Percentiles rank a stretch among this genome's conserved stretches.
Conservation (phyloP, 2,888 invertebrate genomes). For the Masnerella sp. region DNA sequence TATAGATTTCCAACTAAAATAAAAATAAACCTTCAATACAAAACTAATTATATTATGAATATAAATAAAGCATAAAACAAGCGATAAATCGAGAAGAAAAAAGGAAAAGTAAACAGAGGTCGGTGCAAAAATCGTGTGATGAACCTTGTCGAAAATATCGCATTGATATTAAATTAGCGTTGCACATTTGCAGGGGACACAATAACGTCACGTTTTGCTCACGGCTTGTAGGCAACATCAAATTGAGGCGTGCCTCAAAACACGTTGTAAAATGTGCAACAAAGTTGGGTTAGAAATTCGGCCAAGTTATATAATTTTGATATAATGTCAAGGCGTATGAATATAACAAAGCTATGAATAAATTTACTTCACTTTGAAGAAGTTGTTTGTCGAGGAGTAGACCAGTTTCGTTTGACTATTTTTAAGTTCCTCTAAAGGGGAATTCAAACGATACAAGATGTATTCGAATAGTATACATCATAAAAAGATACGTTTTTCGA, state of each 20-base stretch:
- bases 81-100: too few relatives aligned
- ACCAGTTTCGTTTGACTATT: slow-evolving; percentile 61
- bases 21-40: too few relatives aligned
- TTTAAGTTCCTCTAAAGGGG: slow-evolving; percentile 58
- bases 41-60: too few relatives aligned
- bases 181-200: slow-evolving; percentile 43
- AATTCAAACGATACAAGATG: slow-evolving; percentile 55
- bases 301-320: slow-evolving; percentile 59
- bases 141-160: slow-evolving; percentile 27
- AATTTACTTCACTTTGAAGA: slow-evolving; percentile 56
- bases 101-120: not conserved
- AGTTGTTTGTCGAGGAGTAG: slow-evolving; percentile 59
- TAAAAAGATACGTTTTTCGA: slow-evolving; percentile 52
- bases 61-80: too few relatives aligned
- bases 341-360: slow-evolving; percentile 61
- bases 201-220: slow-evolving; percentile 34
- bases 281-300: slow-evolving; percentile 52
- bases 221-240: slow-evolving; percentile 41
- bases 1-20: too few relatives aligned
- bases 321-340: slow-evolving; percentile 59
- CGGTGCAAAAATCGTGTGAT: slow-evolving; percentile 8
- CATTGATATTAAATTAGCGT: slow-evolving; percentile 42
- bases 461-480: slow-evolving; percentile 53
- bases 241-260: slow-evolving; percentile 57
- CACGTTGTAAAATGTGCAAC: slow-evolving; percentile 51